phyloP scores from a whole-genome alignment of 2,888 invertebrate species.

The Smittia aterrima region DNA sequence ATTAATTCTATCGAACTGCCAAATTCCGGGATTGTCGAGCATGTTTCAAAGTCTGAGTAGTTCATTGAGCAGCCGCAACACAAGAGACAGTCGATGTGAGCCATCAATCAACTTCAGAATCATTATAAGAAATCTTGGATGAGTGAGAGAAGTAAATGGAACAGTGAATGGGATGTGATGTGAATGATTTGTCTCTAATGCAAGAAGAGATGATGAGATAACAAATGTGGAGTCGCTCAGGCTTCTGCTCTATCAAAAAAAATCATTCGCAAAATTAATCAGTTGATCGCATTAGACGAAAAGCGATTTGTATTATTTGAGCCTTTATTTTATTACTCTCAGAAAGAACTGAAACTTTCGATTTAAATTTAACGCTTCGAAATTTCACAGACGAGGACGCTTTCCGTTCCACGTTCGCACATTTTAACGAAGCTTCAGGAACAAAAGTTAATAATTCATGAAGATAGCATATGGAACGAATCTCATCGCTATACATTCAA shows the following conservation, averaged over 20 bases:
- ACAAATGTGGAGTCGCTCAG: background rate
- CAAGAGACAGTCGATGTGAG: conserved; percentile 37
- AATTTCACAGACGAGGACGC: too few species aligned
- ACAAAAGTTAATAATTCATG: too few species aligned
- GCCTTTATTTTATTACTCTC: too few species aligned
- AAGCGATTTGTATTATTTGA: too few species aligned
- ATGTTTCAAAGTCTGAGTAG: conserved; percentile 6
- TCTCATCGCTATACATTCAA: too few species aligned
- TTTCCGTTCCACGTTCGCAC: too few species aligned
- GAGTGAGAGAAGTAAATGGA: background rate
- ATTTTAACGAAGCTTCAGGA: too few species aligned
- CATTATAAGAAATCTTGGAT: background rate
- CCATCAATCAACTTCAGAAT: conserved; percentile 9
- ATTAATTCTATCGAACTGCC: background rate
- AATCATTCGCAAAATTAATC: background rate
- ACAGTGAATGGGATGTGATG: background rate
- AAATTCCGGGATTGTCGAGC: conserved; percentile 7
- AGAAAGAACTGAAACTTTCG: too few species aligned
- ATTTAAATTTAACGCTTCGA: too few species aligned
- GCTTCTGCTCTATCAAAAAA: too few species aligned
- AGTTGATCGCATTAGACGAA: too few species aligned
- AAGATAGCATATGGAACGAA: too few species aligned
- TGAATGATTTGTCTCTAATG: background rate
- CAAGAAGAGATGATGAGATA: background rate
- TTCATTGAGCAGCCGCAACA: conserved; percentile 4